Conservation (phyloP, 2,888 invertebrate species). For the Pristionchus arcanus region DNA sequence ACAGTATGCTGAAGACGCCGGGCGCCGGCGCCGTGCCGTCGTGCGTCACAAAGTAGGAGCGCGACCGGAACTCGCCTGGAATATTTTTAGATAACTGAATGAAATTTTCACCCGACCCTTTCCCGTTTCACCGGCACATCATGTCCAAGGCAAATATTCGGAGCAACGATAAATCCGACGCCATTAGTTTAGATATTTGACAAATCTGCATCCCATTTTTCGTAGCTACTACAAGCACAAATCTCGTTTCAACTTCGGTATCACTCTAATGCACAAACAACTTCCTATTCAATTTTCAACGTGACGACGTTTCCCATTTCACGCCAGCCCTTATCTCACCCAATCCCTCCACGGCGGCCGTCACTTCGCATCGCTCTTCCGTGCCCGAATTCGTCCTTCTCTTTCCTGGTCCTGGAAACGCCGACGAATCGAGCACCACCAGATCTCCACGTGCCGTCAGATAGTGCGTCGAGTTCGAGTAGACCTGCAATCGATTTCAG, state of each 20-base stretch:
- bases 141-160: background rate
- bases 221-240: no score
- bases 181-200: no score
- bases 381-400: background rate
- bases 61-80: conserved; percentile 48
- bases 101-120: background rate
- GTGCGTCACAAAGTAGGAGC: conserved; percentile 40
- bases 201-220: no score
- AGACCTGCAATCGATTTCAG: conserved; percentile 58
- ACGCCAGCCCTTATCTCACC: background rate
- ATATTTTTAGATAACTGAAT: background rate
- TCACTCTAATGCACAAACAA: no score
- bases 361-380: conserved; percentile 53
- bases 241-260: no score
- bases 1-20: conserved; percentile 60
- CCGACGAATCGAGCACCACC: conserved; percentile 62
- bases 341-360: conserved; percentile 50
- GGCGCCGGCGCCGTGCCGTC: background rate
- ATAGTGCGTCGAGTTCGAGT: conserved; percentile 68
- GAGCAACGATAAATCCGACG: background rate
- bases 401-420: background rate
- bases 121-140: background rate
- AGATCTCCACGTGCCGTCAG: conserved; percentile 71
- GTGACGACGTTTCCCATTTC: no score
- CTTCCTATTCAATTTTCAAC: no score